A percentile compares a stretch with the other conserved stretches of the same genome.
phyloP scores from a whole-genome alignment of 2,797 vertebrate species.

The Microcaecilia unicolor region DNA sequence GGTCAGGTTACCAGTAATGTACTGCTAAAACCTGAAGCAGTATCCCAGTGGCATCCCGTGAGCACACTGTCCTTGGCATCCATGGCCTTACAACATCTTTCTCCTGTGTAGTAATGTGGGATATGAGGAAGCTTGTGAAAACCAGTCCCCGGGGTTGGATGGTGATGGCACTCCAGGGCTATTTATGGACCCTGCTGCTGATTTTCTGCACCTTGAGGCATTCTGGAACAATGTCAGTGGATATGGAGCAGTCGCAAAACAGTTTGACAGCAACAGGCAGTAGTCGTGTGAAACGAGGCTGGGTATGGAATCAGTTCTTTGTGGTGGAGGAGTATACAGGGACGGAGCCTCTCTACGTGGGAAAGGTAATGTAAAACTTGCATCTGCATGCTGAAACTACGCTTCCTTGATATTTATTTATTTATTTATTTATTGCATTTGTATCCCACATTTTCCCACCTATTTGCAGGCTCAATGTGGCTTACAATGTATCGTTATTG shows the following conservation, averaged over 20 bases:
- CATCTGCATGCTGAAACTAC: too few species aligned
- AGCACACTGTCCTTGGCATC: constrained; percentile 22
- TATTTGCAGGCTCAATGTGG: too few species aligned
- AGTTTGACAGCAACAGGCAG: constrained; percentile 54
- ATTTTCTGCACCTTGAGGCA: constrained; percentile 33
- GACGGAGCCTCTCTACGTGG: constrained; percentile 91
- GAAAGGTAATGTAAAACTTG: constrained; percentile 73
- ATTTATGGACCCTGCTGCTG: constrained; percentile 33
- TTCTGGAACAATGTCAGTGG: constrained; percentile 23
- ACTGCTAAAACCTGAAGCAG: constrained; percentile 26
- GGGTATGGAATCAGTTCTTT: constrained; percentile 99
- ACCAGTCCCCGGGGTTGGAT: constrained; percentile 13
- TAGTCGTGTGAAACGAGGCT: constrained; percentile 89
- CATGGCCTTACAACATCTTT: constrained; percentile 12
- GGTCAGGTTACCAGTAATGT: not conserved
- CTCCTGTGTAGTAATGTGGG: too few species aligned
- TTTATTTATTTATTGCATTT: too few species aligned
- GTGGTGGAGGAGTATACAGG: constrained; percentile 98
- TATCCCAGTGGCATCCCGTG: not conserved
- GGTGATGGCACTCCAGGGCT: constrained; percentile 15
- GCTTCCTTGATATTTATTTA: too few species aligned
- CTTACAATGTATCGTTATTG: too few species aligned
- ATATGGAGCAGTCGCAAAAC: constrained; percentile 22
- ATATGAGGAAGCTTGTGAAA: too few species aligned
- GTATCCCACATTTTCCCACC: too few species aligned